Percentiles rank a stretch among this genome's conserved stretches.
Conservation (phyloP, 2,888 invertebrate genomes). For the Apantesis nais region DNA sequence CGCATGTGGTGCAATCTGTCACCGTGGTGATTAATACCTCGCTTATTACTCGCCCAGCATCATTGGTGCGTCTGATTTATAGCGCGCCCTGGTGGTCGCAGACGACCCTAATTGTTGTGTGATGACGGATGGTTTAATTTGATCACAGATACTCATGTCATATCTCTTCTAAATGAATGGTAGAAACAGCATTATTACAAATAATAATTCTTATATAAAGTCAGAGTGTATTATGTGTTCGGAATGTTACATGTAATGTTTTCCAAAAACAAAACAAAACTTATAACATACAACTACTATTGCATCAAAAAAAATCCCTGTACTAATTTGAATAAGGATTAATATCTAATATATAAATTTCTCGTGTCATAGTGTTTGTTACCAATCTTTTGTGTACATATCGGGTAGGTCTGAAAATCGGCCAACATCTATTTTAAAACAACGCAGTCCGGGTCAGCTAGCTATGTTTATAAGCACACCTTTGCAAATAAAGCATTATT, state of each 20-base stretch:
- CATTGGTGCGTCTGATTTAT: slow-evolving; percentile 37
- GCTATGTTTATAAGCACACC: no score
- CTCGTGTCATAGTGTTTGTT: no score
- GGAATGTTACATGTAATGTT: background rate
- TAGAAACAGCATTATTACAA: background rate
- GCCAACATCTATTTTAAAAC: no score
- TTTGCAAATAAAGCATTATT: no score
- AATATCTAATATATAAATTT: no score
- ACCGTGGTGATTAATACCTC: slow-evolving; percentile 20
- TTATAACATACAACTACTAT: no score
- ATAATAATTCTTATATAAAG: background rate
- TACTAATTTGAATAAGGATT: no score
- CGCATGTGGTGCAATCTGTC: slow-evolving; percentile 14
- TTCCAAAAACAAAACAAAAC: no score
- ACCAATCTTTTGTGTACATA: no score
- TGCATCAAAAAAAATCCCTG: no score
- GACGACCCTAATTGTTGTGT: slow-evolving; percentile 18
- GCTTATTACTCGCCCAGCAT: slow-evolving; percentile 15
- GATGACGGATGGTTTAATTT: slow-evolving; percentile 17
- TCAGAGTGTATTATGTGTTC: background rate
- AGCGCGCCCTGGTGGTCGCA: slow-evolving; percentile 30
- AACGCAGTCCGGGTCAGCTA: no score
- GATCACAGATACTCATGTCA: slow-evolving; percentile 1
- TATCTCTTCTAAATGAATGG: background rate
- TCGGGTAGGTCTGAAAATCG: no score